These are phyloP conservation scores for Phrynocephalus versicolor DNA, from an alignment of 2,113 vertebrate species.

Conservation along the genomic window DNA sequence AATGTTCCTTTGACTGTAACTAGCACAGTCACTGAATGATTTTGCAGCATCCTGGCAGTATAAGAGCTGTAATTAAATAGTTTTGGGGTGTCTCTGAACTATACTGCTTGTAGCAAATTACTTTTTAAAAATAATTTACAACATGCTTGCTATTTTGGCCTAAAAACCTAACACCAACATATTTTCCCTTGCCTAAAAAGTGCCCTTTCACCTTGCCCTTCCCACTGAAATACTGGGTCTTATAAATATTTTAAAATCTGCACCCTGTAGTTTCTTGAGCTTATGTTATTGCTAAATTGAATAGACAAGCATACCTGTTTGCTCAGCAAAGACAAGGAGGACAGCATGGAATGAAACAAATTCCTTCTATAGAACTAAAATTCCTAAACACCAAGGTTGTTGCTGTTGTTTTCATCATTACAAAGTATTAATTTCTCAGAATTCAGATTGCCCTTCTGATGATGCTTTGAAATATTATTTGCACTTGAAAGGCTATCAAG, in stretches of 20 bases:
- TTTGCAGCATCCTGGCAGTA: too few relatives aligned
- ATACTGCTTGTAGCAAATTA: background rate
- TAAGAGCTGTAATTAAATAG: background rate
- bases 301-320: background rate
- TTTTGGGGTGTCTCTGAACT: background rate
- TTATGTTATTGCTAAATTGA: constrained; percentile 29
- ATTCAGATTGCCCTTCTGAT: constrained; percentile 40
- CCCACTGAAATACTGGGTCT: background rate
- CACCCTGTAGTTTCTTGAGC: constrained; percentile 30
- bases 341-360: constrained; percentile 26
- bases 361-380: constrained; percentile 24
- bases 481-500: constrained; percentile 64
- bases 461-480: constrained; percentile 55
- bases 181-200: background rate
- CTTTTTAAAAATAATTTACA: background rate
- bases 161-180: constrained; percentile 17
- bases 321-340: background rate
- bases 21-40: too few relatives aligned
- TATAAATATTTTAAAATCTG: constrained; percentile 15
- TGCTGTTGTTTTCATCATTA: background rate
- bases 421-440: constrained; percentile 39
- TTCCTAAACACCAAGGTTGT: constrained; percentile 22
- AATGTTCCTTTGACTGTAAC: too few relatives aligned
- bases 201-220: background rate
- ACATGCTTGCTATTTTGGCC: constrained; percentile 13